Base-by-base conservation (phyloP, 2,113 vertebrate species). In the Dendrocopos noguchii region DNA sequence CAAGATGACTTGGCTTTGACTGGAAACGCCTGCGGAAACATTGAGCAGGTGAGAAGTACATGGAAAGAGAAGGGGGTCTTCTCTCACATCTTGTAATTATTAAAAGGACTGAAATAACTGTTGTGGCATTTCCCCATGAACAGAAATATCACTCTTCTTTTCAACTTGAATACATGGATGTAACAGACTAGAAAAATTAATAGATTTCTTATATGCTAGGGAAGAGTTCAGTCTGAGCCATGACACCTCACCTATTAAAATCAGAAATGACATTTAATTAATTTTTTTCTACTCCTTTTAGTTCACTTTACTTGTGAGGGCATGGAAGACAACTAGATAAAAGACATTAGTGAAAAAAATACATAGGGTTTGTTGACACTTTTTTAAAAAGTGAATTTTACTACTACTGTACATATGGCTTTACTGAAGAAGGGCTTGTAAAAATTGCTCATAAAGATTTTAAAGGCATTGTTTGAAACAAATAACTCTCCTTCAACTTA, bases 11-110 rank as follows among this genome's bases (percentile, higher is more conserved):
- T 24, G 36, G 24, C 7, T 72, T 71, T 34, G 11, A 44, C 2
- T 29, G 28, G 36, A 71, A 87, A 82, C 12, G 50, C 27, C 36
- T 68, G 14, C 13, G 34, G 18, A 66, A 81, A 59, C 1, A 2
- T 3, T 0, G 1, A 66, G n/a, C 10, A 47, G 55, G 21, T 36
- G 25, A 91, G 29, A 15, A 29, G 3, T 24, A 44, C 0, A 0
- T 27, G 20, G 31, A 95, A 59, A 24, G 24, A 60, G 7, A 78
- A 70, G 21, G 18, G 21, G 9, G 9, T 34, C 4, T 1, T 55
- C 25, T 68, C 39, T 65, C 2, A 0, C 10, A 55, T 36, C 16
- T 24, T 66, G 10, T 1, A 24, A 78, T 78, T 29, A 39, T 27
- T 47, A 31, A 42, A 66, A 89, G 64, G 44, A 77, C 12, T 70